These are phyloP conservation scores for Stegodyphus mimosarum DNA, from an alignment of 1,140 invertebrate genomes.

Conservation along the genomic window DNA sequence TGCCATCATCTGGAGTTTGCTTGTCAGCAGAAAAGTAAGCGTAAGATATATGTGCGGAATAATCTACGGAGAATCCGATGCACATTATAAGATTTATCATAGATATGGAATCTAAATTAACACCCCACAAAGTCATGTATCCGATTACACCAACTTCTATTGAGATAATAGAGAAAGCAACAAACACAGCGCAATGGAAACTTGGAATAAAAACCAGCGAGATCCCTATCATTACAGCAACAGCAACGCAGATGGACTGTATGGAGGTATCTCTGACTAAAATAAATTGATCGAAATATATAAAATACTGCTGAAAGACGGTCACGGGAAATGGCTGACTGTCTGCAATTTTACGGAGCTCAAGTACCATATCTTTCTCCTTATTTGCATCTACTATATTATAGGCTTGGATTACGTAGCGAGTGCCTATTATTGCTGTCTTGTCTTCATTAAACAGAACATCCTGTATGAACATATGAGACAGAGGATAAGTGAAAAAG, in stretches of 20 bases:
- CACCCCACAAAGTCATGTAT: constrained; percentile 95
- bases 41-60: constrained; percentile 96
- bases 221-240: constrained; percentile 95
- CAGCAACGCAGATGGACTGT: constrained; percentile 91
- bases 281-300: constrained; percentile 96
- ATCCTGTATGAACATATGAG: constrained; percentile 81
- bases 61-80: constrained; percentile 97
- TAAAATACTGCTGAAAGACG: constrained; percentile 94
- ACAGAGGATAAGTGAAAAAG: constrained; percentile 66
- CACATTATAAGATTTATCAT: constrained; percentile 99
- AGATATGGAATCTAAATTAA: constrained; percentile 95
- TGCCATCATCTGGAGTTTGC: constrained; percentile 73
- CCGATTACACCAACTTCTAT: constrained; percentile 95
- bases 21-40: constrained; percentile 87
- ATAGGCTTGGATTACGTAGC: constrained; percentile 89
- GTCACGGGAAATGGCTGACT: constrained; percentile 85
- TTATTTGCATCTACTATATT: constrained; percentile 90
- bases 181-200: constrained; percentile 91
- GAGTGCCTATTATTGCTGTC: constrained; percentile 81
- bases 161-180: constrained; percentile 93
- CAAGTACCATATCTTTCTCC: constrained; percentile 90
- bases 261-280: constrained; percentile 91
- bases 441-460: constrained; percentile 83
- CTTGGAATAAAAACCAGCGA: constrained; percentile 97
- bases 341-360: constrained; percentile 80